phyloP scores from a whole-genome alignment of 1,140 invertebrate species.

The Callitettix versicolor region DNA sequence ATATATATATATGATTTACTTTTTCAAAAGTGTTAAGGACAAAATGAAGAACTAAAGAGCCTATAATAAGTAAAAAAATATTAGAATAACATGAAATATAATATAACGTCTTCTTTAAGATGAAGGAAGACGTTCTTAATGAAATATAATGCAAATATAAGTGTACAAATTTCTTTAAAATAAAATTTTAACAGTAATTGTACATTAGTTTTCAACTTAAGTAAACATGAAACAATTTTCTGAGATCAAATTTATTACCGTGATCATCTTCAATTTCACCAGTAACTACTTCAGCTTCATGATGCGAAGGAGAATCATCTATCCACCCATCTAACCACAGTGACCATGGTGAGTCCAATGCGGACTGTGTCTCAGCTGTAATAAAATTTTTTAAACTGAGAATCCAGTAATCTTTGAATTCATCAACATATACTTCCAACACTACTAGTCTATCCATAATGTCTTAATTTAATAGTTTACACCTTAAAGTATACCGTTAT shows the following conservation, averaged over 20 bases:
- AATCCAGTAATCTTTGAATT: not conserved
- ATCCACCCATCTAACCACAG: slow-evolving; percentile 65
- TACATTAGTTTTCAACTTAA: too few relatives aligned
- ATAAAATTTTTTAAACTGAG: slow-evolving; percentile 13
- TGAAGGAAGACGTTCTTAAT: too few relatives aligned
- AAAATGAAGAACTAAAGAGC: too few relatives aligned
- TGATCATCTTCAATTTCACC: slow-evolving; percentile 1
- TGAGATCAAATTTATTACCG: not conserved
- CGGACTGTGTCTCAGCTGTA: slow-evolving; percentile 53
- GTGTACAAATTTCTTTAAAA: too few relatives aligned
- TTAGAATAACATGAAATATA: too few relatives aligned
- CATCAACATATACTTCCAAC: not conserved
- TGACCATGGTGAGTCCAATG: slow-evolving; percentile 58
- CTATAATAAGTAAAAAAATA: too few relatives aligned
- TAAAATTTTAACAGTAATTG: too few relatives aligned
- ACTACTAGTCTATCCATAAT: not conserved
- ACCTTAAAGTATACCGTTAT: not conserved
- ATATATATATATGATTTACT: too few relatives aligned
- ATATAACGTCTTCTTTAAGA: too few relatives aligned
- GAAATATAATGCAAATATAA: too few relatives aligned
- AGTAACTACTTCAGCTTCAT: slow-evolving; percentile 8
- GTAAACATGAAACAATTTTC: too few relatives aligned
- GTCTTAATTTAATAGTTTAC: not conserved
- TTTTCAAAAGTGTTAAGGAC: too few relatives aligned
- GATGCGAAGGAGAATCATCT: slow-evolving; percentile 48